These are phyloP conservation scores for Colinus virginianus DNA, from an alignment of 2,113 vertebrate species.

Conservation along the genomic window DNA sequence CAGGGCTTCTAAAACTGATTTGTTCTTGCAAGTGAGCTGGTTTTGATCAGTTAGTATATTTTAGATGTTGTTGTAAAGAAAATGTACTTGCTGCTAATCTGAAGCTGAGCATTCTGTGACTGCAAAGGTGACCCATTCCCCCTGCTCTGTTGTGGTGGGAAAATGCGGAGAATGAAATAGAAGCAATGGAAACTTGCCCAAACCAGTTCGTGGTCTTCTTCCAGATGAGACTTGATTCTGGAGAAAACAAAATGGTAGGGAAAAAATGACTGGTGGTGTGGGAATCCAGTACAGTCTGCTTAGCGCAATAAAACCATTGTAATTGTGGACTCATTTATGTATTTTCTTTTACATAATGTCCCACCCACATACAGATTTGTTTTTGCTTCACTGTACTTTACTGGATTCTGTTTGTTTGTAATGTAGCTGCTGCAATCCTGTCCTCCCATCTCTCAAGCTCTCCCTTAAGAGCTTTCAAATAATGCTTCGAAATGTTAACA, in stretches of 20 bases:
- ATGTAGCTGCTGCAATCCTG: neutral
- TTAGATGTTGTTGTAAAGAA: neutral
- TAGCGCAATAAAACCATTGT: neutral
- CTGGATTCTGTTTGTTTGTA: neutral
- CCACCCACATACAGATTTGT: neutral
- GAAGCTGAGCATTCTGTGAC: neutral
- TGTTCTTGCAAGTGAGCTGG: neutral
- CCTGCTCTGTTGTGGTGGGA: fast-evolving
- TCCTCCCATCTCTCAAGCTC: neutral
- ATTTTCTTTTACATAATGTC: constrained; percentile 21
- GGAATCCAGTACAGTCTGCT: neutral
- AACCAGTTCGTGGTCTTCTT: neutral
- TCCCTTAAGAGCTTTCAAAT: constrained; percentile 6
- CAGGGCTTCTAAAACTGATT: neutral
- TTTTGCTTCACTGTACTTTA: neutral
- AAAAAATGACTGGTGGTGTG: neutral
- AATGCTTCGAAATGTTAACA: neutral
- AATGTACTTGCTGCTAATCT: neutral
- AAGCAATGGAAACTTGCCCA: neutral
- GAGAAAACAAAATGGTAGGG: neutral
- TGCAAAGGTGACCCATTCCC: neutral
- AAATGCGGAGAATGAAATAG: neutral
- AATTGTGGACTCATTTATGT: constrained; percentile 19
- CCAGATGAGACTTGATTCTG: neutral
- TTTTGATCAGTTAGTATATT: neutral